Evolutionary conservation across 2,113 vertebrate genomes (phyloP), one percentile per base, ranked within the genome.

Genomic region (Upupa epops): DNA sequence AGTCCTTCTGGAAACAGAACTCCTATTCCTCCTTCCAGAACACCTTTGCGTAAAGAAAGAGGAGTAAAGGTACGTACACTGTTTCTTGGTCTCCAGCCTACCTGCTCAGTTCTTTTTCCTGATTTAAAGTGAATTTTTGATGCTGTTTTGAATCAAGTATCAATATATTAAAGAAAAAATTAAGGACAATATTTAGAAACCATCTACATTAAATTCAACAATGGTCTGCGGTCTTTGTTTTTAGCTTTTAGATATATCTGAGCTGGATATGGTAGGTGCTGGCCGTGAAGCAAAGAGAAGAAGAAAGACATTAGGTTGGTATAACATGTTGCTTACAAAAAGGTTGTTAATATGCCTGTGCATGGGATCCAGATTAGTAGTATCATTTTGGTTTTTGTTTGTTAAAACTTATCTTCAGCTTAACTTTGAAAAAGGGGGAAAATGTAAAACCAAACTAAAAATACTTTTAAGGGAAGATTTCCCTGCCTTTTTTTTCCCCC

Each of bases 271-370:
- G 96, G 98, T 99, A 2, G 99, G 98, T 63, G 98, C 98, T 60
- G 99, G 99, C 84, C 97, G 99, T 86, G 99, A 99, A 94, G 99
- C 99, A 2, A 99, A 99, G 97, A 98, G 98, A 94, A 98, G 99
- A 95, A 98, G 99, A 92, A 99, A 99, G 98, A 99, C 99, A 24
- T 75, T 99, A 92, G 99, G 99, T 99, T 96, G 52, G 96, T 97
- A 56, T 40, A 82, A 13, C 40, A 36, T 56, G 25, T n/a, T 72
- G 0, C 37, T 61, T 70, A 31, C 1, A 61, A 60, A 45, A 60
- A 45, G 29, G 16, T 13, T 84, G 0, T 45, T 74, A 21, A 40
- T n/a, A 7, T 21, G 52, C 8, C 13, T 83, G 13, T 19, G 75
- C 4, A 34, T 64, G 52, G 24, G 31, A 72, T 70, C 48, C 51